phyloP scores from a whole-genome alignment of 2,888 invertebrate genomes.

The Ethmia dodecea region DNA sequence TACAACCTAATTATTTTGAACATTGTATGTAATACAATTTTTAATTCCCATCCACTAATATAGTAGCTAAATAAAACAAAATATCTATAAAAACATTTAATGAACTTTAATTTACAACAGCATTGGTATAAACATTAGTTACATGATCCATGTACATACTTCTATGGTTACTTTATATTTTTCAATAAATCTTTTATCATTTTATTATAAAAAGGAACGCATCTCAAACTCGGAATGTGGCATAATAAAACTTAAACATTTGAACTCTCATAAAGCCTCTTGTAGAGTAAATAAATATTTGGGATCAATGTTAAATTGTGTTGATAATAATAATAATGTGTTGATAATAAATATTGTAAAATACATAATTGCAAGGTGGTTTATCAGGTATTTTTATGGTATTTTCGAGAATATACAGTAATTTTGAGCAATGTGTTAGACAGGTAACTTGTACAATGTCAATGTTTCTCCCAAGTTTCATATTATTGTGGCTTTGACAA shows the following conservation, averaged over 20 bases:
- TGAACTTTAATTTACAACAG: conserved; percentile 56
- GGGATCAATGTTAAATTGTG: not conserved
- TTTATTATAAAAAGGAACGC: conserved; percentile 11
- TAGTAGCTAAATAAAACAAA: conserved; percentile 13
- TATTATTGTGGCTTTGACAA: conserved; percentile 4
- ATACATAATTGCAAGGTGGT: too few relatives aligned
- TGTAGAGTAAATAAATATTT: conserved; percentile 7
- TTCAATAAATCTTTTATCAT: conserved; percentile 9
- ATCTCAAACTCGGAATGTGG: conserved; percentile 19
- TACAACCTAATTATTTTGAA: too few relatives aligned
- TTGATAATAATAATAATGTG: not conserved
- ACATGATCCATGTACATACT: conserved; percentile 11
- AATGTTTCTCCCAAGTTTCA: conserved; percentile 2
- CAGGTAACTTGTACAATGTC: too few relatives aligned
- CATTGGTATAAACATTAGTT: conserved; percentile 42
- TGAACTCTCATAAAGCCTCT: conserved; percentile 22
- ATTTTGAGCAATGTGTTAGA: too few relatives aligned
- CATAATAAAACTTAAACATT: conserved; percentile 9
- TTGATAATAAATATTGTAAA: too few relatives aligned
- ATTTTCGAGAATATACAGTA: too few relatives aligned
- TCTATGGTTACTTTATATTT: conserved; percentile 15
- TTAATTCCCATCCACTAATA: too few relatives aligned
- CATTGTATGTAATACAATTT: too few relatives aligned
- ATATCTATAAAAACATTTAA: conserved; percentile 55
- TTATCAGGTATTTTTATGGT: too few relatives aligned